These are phyloP conservation scores for Acrossocheilus wenchowensis DNA, from an alignment of 2,797 vertebrate genomes.

Conservation along the genomic window DNA sequence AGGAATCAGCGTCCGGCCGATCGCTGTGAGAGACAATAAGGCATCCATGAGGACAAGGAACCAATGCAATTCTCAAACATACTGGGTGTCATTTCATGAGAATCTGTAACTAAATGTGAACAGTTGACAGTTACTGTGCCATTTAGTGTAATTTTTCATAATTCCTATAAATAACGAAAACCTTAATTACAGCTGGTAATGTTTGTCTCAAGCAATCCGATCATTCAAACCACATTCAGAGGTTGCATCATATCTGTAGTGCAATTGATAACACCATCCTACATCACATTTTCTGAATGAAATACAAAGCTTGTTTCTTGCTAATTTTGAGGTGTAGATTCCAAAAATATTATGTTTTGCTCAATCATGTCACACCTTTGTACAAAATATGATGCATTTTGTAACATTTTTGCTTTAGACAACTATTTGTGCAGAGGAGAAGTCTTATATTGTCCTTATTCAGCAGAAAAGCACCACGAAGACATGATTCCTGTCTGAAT, in stretches of 20 bases:
- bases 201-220: background rate
- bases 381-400: too few relatives aligned
- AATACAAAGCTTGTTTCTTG: background rate
- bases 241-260: background rate
- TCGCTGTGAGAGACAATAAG: slow-evolving; percentile 71
- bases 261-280: background rate
- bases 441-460: too few relatives aligned
- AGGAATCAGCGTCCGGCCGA: slow-evolving; percentile 89
- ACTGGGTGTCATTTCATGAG: background rate
- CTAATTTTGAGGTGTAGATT: too few relatives aligned
- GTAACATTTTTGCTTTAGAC: too few relatives aligned
- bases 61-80: background rate
- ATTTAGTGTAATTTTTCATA: background rate
- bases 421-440: too few relatives aligned
- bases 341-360: too few relatives aligned
- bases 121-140: background rate
- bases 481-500: too few relatives aligned
- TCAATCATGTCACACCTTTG: too few relatives aligned
- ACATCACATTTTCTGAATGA: background rate
- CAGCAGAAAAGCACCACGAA: too few relatives aligned
- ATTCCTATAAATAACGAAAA: background rate
- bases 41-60: background rate
- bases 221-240: background rate
- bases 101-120: background rate
- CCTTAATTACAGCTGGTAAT: background rate